Conservation (phyloP, 2,113 vertebrate genomes). For the Syngnathus floridae region DNA sequence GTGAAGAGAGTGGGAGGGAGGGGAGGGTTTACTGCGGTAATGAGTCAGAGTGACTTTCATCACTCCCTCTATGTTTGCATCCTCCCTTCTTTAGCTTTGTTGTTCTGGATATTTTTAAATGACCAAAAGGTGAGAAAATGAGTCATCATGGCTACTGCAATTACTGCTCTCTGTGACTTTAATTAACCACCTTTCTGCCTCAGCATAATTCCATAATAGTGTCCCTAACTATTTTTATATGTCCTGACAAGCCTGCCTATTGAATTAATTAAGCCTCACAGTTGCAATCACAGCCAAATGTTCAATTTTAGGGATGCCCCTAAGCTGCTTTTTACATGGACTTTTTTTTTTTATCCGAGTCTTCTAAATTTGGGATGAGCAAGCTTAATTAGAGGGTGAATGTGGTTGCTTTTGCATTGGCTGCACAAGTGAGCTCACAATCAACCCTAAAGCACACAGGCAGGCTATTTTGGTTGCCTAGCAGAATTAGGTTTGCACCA, state of each 20-base stretch:
- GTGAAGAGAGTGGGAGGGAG: not conserved
- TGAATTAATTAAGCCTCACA: constrained; percentile 54
- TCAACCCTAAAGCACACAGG: constrained; percentile 43
- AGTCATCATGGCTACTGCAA: constrained; percentile 1
- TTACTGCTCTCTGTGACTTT: constrained; percentile 20
- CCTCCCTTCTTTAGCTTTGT: not conserved
- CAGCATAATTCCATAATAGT: constrained; percentile 28
- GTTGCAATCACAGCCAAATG: constrained; percentile 49
- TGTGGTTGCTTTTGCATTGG: constrained; percentile 46
- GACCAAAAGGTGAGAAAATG: constrained; percentile 7
- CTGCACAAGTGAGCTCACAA: constrained; percentile 39
- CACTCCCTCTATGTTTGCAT: not conserved
- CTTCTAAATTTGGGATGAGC: constrained; percentile 51
- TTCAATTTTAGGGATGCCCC: constrained; percentile 45
- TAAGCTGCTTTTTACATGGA: constrained; percentile 45
- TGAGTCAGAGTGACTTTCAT: constrained; percentile 22
- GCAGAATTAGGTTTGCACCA: constrained; percentile 39
- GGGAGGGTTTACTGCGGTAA: constrained; percentile 5
- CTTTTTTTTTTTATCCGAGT: constrained; percentile 30
- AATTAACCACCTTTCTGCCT: constrained; percentile 44
- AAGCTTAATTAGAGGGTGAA: constrained; percentile 55
- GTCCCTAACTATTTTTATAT: constrained; percentile 42
- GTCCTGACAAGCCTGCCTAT: constrained; percentile 34
- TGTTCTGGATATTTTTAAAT: not conserved
- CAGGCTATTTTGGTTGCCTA: constrained; percentile 38